Evolutionary conservation across 2,888 invertebrate genomes (phyloP), one percentile per base, ranked within the genome.

Genomic region (Rapana venosa): DNA sequence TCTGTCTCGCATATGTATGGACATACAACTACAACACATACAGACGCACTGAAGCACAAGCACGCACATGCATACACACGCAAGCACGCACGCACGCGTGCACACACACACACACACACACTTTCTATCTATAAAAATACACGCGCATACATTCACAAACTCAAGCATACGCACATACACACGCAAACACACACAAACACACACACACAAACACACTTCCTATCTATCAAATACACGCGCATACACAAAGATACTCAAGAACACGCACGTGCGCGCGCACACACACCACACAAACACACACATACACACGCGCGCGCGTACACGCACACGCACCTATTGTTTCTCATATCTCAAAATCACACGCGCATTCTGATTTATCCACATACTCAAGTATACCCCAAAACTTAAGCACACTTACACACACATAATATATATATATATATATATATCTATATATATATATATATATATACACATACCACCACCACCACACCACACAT

Each of bases 311-410:
- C 81, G 32, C 81, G 2, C 81, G 32, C 81, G 32, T 35, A 81
- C 81, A 81, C 81, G 32, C 81, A 81, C 81, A 81, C 81, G 32
- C 81, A 81, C 81, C 5, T 32, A 81, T 32, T 32, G 32, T 32
- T 35, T 32, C 81, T 32, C 81, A 32, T 35, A 81, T 30, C 30
- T 13, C 22, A 22, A 0, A 81, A 0, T 0, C 81, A 81, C 81
- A 32, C 81, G 32, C 81, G n/a, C n/a, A n/a, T n/a, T n/a, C n/a
- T n/a, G n/a, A n/a, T n/a, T n/a, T n/a, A n/a, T n/a, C 13, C 81
- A 22, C 77, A 77, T 30, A 77, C 77, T 15, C 77, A 77, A 11
- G 22, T 26, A 77, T 26, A 77, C 77, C 8, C 8, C 77, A 77
- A 8, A 26, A 8, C 8, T n/a, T 15, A 77, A 11, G 22, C 26